Evolutionary conservation across 2,113 vertebrate genomes (phyloP).

Genomic region (Syrmaticus mikado): DNA sequence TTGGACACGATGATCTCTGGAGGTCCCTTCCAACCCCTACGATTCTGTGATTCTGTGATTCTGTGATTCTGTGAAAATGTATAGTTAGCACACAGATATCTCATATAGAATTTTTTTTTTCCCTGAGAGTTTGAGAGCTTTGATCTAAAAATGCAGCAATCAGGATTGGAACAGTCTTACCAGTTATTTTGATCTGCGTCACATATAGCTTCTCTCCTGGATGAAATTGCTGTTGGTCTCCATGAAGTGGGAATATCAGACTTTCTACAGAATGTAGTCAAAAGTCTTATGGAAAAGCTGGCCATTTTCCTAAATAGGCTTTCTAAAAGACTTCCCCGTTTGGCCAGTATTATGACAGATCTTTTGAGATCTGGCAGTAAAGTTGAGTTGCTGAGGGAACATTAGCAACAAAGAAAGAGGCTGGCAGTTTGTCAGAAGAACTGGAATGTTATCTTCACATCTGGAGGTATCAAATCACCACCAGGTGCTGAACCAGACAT

Average conservation of each 20-base stretch:
- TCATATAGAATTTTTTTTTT: neutral
- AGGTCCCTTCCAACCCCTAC: no score
- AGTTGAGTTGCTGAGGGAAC: neutral
- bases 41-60: no score
- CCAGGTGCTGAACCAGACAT: conserved; percentile 29
- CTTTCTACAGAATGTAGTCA: neutral
- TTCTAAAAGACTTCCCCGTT: neutral
- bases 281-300: neutral
- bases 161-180: neutral
- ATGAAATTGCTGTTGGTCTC: neutral
- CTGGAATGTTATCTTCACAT: rapidly evolving
- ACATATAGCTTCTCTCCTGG: neutral
- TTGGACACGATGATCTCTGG: no score
- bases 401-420: neutral
- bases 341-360: neutral
- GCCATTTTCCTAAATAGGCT: neutral
- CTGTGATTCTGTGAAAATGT: no score
- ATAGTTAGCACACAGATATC: neutral
- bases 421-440: conserved; percentile 24
- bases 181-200: neutral
- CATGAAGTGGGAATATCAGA: neutral
- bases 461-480: neutral
- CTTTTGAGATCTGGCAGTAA: neutral
- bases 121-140: neutral
- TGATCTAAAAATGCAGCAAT: neutral